These are phyloP conservation scores for Erpetoichthys calabaricus DNA, from an alignment of 2,797 vertebrate genomes.

Conservation along the genomic window DNA sequence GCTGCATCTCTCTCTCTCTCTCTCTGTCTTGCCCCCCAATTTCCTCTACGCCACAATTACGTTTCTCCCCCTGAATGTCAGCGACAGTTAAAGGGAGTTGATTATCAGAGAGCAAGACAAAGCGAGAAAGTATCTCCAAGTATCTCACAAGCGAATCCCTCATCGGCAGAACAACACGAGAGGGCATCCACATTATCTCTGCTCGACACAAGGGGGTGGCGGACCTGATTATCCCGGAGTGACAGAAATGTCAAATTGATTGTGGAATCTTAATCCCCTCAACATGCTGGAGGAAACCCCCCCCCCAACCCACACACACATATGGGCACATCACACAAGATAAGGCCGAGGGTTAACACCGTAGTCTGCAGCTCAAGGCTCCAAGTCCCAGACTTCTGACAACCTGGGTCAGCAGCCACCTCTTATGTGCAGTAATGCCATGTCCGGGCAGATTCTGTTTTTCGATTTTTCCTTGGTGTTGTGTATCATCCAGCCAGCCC, in stretches of 20 bases:
- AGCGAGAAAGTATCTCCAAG: conserved; percentile 5
- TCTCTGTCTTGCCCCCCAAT: too few relatives aligned
- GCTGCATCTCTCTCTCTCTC: too few relatives aligned
- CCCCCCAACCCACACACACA: too few relatives aligned
- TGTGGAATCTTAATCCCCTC: conserved; percentile 48
- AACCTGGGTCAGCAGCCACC: conserved; percentile 33
- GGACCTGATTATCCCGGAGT: conserved; percentile 34
- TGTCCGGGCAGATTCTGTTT: conserved; percentile 16
- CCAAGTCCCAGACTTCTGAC: conserved; percentile 40
- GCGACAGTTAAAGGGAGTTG: conserved; percentile 9
- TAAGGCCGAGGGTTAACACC: conserved; percentile 50
- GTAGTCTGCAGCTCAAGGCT: conserved; percentile 35
- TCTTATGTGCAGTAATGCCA: conserved; percentile 46
- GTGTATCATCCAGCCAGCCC: too few relatives aligned
- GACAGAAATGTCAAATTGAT: conserved; percentile 49
- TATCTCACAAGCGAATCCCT: conserved; percentile 3
- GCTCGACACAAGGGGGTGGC: conserved; percentile 24
- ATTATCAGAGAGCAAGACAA: conserved; percentile 17
- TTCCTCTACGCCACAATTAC: too few relatives aligned
- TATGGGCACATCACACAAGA: conserved; percentile 28
- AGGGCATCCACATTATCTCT: conserved; percentile 30
- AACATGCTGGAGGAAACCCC: conserved; percentile 19
- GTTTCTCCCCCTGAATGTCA: too few relatives aligned
- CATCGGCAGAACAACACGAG: conserved; percentile 18
- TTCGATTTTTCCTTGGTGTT: too few relatives aligned